Percentiles rank a stretch among this genome's conserved stretches.
These are phyloP conservation scores for Tragelaphus strepsiceros DNA, from an alignment of 2,113 vertebrate genomes.

Conservation along the genomic window DNA sequence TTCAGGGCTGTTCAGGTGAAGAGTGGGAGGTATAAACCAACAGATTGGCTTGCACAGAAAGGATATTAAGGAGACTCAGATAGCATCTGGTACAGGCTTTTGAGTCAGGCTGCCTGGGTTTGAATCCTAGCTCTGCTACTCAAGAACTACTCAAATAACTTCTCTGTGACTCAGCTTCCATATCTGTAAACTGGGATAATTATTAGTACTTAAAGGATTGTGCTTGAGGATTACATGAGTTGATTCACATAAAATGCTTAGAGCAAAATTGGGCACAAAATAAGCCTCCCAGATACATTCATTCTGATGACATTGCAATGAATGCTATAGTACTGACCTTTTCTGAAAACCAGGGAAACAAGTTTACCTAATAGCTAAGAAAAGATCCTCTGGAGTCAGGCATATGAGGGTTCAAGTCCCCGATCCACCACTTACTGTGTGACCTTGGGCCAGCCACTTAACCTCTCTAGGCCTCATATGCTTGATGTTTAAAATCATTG, in stretches of 20 bases:
- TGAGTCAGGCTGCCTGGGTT: background rate
- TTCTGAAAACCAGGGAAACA: background rate
- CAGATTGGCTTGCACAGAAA: background rate
- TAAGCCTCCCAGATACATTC: background rate
- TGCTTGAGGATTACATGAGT: background rate
- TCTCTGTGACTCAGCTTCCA: background rate
- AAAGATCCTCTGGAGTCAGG: background rate
- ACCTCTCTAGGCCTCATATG: background rate
- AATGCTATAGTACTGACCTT: background rate
- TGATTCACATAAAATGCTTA: background rate
- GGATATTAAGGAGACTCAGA: no score
- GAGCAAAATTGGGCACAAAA: background rate
- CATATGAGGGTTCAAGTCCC: background rate
- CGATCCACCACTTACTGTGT: background rate
- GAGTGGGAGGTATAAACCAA: background rate
- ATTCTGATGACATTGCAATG: background rate
- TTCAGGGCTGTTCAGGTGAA: no score
- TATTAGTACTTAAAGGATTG: background rate
- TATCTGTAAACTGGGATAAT: background rate
- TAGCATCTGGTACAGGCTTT: background rate
- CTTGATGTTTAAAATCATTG: background rate
- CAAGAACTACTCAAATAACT: background rate
- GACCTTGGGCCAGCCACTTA: background rate
- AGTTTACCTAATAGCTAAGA: background rate
- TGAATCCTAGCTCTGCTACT: background rate